phyloP scores from a whole-genome alignment of 2,888 invertebrate genomes.

The Incurvaria masculella region DNA sequence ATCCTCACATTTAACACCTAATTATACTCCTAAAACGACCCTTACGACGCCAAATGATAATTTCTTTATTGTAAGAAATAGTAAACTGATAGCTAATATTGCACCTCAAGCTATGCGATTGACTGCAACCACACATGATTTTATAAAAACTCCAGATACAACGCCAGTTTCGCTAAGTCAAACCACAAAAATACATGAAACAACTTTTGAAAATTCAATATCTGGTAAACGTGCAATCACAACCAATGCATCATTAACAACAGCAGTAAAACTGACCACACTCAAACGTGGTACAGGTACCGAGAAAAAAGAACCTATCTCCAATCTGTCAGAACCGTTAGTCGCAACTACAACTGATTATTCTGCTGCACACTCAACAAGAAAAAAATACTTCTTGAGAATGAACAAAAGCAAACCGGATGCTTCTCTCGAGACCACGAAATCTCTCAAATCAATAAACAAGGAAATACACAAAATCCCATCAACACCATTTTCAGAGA shows the following conservation, averaged over 20 bases:
- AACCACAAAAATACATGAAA: no score
- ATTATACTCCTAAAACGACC: neutral
- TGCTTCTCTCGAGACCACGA: conserved; percentile 22
- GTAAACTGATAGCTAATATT: neutral
- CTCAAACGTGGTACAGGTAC: no score
- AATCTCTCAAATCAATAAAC: conserved; percentile 45
- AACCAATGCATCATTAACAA: no score
- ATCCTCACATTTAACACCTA: neutral
- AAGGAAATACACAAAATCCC: conserved; percentile 53
- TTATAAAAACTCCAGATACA: no score
- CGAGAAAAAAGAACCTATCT: no score
- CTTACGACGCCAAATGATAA: neutral
- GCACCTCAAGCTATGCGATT: neutral
- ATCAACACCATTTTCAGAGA: conserved; percentile 44
- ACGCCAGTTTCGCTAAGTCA: no score
- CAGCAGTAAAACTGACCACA: no score
- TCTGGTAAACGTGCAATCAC: no score
- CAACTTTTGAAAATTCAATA: no score
- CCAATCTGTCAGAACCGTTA: no score
- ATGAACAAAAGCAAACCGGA: conserved; percentile 34
- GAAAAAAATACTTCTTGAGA: conserved; percentile 26
- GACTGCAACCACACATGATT: neutral
- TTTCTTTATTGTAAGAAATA: neutral
- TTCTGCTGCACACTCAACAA: neutral
- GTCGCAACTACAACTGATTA: neutral